Evolutionary conservation across 2,888 invertebrate species (phyloP).

Genomic region (Euzetes globulus): DNA sequence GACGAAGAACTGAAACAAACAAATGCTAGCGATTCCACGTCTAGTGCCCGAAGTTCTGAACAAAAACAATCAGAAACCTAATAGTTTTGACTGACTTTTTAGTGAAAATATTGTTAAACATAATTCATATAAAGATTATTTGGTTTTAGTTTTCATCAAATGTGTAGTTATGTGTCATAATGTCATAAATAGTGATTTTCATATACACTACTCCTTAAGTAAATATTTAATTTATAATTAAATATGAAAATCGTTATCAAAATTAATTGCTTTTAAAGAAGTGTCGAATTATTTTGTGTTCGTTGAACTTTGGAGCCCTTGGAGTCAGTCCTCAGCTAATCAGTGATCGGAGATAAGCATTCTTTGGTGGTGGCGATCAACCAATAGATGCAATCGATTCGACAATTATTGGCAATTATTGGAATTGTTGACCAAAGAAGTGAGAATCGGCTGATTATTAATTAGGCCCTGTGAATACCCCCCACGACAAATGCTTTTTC

Average conservation of each 20-base stretch:
- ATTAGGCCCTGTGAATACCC: not conserved
- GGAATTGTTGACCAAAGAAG: not conserved
- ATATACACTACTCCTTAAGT: conserved; percentile 8
- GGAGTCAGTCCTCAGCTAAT: not conserved
- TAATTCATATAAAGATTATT: not conserved
- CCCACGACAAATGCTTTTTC: not conserved
- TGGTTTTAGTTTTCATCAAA: conserved; percentile 5
- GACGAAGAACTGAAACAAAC: conserved; percentile 60
- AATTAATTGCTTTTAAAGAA: not conserved
- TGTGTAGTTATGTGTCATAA: conserved; percentile 4
- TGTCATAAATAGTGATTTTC: not conserved
- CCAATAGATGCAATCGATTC: not conserved
- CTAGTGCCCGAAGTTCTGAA: not conserved
- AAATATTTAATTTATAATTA: not conserved
- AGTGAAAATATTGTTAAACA: not conserved
- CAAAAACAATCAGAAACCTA: not conserved
- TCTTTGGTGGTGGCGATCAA: not conserved
- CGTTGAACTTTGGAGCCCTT: conserved; percentile 24
- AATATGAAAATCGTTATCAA: not conserved
- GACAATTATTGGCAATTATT: not conserved
- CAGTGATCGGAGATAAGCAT: not conserved
- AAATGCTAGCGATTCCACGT: not conserved
- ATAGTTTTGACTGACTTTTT: not conserved
- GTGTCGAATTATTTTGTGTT: not conserved
- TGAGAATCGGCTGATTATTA: not conserved